Conservation (phyloP, 2,113 vertebrate species). For the Crotophaga sulcirostris region DNA sequence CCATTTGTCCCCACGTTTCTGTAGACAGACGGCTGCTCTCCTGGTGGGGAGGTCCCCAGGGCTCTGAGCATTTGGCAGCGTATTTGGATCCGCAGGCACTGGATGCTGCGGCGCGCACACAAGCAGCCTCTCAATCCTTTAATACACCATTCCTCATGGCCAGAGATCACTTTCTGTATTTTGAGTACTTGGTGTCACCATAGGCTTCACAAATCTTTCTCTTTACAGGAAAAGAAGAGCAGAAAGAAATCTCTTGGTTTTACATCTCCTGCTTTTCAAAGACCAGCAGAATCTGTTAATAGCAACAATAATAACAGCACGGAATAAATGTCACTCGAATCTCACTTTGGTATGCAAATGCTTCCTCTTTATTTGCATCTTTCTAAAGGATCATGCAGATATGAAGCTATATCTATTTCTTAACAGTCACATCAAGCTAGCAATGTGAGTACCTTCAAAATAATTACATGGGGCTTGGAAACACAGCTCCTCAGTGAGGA, state of each 20-base stretch:
- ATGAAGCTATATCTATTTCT: not conserved
- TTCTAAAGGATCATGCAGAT: not conserved
- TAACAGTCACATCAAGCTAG: not conserved
- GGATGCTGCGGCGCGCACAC: not conserved
- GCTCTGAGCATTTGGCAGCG: accelerated
- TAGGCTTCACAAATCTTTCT: not conserved
- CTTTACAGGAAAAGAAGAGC: not conserved
- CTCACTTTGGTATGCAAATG: not conserved
- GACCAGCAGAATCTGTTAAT: not conserved
- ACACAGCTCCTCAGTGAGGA: not conserved
- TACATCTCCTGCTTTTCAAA: not conserved
- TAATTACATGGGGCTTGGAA: not conserved
- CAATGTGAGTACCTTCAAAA: not conserved
- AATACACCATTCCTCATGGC: not conserved
- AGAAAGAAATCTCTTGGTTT: not conserved
- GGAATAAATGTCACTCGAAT: not conserved
- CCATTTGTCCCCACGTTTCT: accelerated
- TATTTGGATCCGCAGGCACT: too few species aligned
- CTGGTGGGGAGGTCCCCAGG: not conserved
- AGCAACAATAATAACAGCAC: not conserved
- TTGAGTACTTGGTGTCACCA: not conserved
- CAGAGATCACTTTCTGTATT: not conserved
- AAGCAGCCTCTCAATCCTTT: not conserved
- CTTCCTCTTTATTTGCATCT: conserved; percentile 13
- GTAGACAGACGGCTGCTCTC: not conserved